These are phyloP conservation scores for Hapalemur alaotrensis DNA, from an alignment of 2,797 vertebrate genomes.

Conservation along the genomic window DNA sequence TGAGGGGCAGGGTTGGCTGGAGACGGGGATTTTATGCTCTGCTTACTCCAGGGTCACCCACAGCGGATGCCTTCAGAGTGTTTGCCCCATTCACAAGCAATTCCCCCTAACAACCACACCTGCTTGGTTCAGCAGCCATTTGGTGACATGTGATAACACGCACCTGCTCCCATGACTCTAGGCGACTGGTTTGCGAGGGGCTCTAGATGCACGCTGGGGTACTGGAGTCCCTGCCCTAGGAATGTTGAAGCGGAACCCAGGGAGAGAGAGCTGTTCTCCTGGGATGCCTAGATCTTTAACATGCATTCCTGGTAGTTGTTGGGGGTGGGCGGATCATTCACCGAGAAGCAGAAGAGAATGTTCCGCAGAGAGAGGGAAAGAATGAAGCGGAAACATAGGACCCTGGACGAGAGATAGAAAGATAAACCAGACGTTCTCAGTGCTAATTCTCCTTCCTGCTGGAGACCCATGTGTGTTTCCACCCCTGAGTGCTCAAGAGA, in stretches of 20 bases:
- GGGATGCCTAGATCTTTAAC: neutral
- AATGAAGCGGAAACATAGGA: neutral
- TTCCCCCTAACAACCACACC: neutral
- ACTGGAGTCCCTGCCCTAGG: neutral
- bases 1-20: too few species aligned
- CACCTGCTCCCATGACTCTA: fast-evolving
- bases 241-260: neutral
- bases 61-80: neutral
- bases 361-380: neutral
- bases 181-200: neutral
- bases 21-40: neutral
- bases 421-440: neutral
- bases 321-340: neutral
- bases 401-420: neutral
- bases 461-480: neutral
- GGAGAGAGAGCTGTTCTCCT: neutral
- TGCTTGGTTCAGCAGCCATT: neutral
- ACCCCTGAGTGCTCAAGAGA: neutral
- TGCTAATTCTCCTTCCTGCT: neutral
- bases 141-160: neutral
- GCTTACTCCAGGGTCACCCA: neutral
- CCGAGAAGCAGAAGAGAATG: neutral
- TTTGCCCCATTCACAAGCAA: neutral
- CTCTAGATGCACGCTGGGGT: neutral
- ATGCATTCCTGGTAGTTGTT: neutral